Conservation (phyloP, 2,888 invertebrate species). For the Gerris lacustris region DNA sequence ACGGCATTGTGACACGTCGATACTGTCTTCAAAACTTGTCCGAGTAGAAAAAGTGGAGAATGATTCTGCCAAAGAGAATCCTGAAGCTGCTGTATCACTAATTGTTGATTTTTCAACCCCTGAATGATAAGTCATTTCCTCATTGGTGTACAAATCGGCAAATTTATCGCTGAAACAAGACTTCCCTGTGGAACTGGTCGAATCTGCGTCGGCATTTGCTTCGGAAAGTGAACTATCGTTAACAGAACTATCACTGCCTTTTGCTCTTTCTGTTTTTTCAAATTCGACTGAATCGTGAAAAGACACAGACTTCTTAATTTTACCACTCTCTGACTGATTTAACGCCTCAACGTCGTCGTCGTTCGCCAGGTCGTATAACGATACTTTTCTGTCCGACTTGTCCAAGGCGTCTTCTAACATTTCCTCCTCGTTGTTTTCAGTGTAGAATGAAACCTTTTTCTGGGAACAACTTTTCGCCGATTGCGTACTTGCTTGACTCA, state of each 20-base stretch:
- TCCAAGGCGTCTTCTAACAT: not conserved
- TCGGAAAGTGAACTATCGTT: not conserved
- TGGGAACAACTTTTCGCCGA: not conserved
- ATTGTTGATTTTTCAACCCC: not conserved
- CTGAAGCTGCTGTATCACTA: not conserved
- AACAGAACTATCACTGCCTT: not conserved
- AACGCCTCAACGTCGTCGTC: not conserved
- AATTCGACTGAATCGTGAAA: conserved; percentile 1
- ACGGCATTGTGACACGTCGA: not conserved
- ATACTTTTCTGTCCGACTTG: not conserved
- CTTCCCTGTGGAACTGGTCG: not conserved
- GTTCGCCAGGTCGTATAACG: not conserved
- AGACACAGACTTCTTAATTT: not conserved
- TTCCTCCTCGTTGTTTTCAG: not conserved
- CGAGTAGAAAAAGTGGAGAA: not conserved
- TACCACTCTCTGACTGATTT: not conserved
- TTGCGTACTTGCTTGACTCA: not conserved
- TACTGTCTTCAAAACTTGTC: not conserved
- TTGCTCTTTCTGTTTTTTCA: not conserved
- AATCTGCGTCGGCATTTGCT: not conserved
- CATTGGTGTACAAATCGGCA: not conserved
- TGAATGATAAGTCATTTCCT: not conserved
- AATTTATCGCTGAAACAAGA: not conserved
- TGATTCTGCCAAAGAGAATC: not conserved
- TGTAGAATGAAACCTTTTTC: not conserved